A percentile compares a stretch with the other conserved stretches of the same genome.
phyloP scores from a whole-genome alignment of 2,797 vertebrate species.

The Pyrocephalus nanus region DNA sequence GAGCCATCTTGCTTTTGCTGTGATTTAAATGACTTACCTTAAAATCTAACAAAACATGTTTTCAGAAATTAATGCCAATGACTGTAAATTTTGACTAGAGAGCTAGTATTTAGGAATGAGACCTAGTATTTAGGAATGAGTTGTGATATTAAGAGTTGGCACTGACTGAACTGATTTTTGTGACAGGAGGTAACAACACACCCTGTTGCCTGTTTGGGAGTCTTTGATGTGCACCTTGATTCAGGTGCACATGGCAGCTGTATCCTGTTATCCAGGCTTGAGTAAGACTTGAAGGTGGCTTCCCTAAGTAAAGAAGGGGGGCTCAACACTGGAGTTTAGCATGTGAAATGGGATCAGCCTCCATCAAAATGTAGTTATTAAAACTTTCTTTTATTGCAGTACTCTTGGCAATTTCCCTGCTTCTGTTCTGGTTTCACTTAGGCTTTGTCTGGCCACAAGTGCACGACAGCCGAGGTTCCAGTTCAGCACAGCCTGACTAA shows the following conservation, averaged over 20 bases:
- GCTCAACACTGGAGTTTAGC: neutral
- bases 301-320: neutral
- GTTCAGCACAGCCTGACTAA: slow-evolving; percentile 22
- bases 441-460: slow-evolving; percentile 53
- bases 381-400: slow-evolving; percentile 34
- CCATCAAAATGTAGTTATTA: slow-evolving; percentile 35
- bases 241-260: neutral
- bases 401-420: slow-evolving; percentile 37
- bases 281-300: neutral
- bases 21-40: neutral
- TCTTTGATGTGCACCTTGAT: neutral
- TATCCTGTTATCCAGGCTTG: neutral
- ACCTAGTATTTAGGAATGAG: neutral
- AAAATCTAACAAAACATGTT: neutral
- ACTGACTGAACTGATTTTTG: neutral
- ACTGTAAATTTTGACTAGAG: neutral
- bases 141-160: neutral
- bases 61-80: neutral
- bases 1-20: neutral
- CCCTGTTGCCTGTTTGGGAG: neutral
- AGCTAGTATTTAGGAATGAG: neutral
- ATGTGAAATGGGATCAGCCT: neutral
- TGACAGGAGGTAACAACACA: neutral
- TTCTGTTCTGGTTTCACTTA: slow-evolving; percentile 64
- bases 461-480: slow-evolving; percentile 24